A percentile compares a stretch with the other conserved stretches of the same genome.
phyloP scores from a whole-genome alignment of 2,888 invertebrate species.

The Andrena praecox region DNA sequence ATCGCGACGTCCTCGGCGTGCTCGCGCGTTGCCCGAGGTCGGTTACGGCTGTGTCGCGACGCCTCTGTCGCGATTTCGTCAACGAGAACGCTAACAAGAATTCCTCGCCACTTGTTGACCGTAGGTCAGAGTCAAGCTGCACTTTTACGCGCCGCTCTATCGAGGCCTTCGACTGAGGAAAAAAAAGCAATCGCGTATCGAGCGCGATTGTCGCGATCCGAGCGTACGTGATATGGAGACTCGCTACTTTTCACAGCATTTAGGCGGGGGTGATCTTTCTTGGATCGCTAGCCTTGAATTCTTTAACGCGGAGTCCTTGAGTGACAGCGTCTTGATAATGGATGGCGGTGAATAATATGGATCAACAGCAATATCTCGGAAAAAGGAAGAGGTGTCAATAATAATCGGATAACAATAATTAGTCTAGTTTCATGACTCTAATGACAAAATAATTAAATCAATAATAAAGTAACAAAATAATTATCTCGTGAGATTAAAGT shows the following conservation, averaged over 20 bases:
- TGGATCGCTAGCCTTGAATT: too few relatives aligned
- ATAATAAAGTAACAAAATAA: too few relatives aligned
- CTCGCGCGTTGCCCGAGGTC: conserved; percentile 57
- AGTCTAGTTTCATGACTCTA: too few relatives aligned
- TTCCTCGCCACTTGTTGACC: conserved; percentile 62
- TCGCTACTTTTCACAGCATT: not conserved
- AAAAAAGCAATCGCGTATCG: conserved; percentile 10
- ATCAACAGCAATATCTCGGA: too few relatives aligned
- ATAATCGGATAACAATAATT: too few relatives aligned
- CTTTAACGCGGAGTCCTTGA: too few relatives aligned
- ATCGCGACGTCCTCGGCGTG: conserved; percentile 67
- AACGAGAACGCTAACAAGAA: conserved; percentile 56
- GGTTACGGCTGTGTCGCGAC: conserved; percentile 55
- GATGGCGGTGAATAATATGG: too few relatives aligned
- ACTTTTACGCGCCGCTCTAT: conserved; percentile 67
- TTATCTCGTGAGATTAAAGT: too few relatives aligned
- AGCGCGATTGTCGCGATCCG: not conserved
- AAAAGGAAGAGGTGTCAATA: too few relatives aligned
- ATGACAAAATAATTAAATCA: too few relatives aligned
- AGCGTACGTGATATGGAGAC: not conserved
- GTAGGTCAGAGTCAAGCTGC: conserved; percentile 78
- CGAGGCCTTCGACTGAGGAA: conserved; percentile 23
- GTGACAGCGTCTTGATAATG: too few relatives aligned
- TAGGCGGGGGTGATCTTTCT: too few relatives aligned
- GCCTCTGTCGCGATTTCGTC: conserved; percentile 41